Base-by-base conservation (phyloP, 2,888 invertebrate species). In the Frankliniella fusca region DNA sequence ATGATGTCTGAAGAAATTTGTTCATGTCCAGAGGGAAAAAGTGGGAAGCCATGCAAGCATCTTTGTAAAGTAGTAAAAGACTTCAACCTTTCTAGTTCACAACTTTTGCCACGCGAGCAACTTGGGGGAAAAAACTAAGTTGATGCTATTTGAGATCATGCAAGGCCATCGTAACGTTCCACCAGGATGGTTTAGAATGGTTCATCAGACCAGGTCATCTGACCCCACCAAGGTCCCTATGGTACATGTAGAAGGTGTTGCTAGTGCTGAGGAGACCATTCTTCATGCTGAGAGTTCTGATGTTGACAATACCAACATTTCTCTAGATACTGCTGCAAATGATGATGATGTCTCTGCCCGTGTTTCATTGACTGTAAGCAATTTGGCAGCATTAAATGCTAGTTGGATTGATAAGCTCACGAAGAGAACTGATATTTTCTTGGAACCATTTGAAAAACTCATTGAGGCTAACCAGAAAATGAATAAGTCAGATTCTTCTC, bases 1-100 rank as follows among this genome's bases (percentile, higher is more conserved):
- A 9, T 65, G 65, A 65, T 65, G 65, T n/a, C n/a, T n/a, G 65
- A 65, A n/a, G 65, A 65, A n/a, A n/a, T 65, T 65, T 65, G 65
- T n/a, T 65, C 65, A n/a, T 65, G 65, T n/a, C 65, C 65, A 9
- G 65, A 20, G 3, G 65, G 65, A 1, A 18, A 9, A 65, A 65
- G n/a, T 65, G 65, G 65, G 8, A 65, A 65, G 8, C 65, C 65
- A 3, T 18, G 65, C 65, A 65, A 65, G 65, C 65, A 65, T n/a
- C 65, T 3, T 10, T 65, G 65, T 65, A n/a, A 7, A 3, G 65
- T n/a, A 1, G 65, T 65, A 3, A n/a, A 65, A 12, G 8, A 65
- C 65, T 65, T 65, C 65, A 65, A 65, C 0, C n/a, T 65, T 3
- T n/a, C 65, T 3, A 18, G 65, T 65, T 1, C 18, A 3, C 65